These are phyloP conservation scores for Glaucomys volans DNA, from an alignment of 2,113 vertebrate species.

Conservation along the genomic window DNA sequence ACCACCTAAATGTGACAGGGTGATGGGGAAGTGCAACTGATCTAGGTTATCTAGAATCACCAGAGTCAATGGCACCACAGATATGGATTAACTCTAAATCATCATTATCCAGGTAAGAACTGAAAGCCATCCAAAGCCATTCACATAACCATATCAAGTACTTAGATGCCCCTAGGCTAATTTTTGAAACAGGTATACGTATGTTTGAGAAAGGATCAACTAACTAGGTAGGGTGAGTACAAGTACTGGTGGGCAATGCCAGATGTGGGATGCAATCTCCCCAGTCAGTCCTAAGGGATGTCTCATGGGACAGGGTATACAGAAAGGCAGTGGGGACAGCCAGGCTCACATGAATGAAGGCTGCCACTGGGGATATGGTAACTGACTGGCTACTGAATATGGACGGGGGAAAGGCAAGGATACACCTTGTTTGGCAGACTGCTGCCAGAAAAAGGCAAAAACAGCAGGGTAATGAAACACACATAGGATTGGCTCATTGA, in stretches of 20 bases:
- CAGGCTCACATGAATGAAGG: not conserved
- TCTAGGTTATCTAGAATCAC: not conserved
- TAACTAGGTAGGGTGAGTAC: not conserved
- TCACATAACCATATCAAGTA: not conserved
- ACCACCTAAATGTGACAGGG: not conserved
- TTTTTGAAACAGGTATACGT: not conserved
- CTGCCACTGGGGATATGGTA: not conserved
- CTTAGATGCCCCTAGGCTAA: not conserved
- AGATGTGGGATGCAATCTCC: not conserved
- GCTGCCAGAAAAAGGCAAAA: not conserved
- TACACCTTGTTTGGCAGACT: not conserved
- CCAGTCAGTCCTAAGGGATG: not conserved
- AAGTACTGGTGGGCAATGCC: not conserved
- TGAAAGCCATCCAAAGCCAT: not conserved
- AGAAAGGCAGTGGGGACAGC: not conserved
- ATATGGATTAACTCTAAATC: not conserved
- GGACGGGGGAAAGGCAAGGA: not conserved
- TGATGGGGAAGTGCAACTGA: fast-evolving
- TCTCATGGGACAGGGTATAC: not conserved
- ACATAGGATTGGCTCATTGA: fast-evolving
- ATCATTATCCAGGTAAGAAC: not conserved
- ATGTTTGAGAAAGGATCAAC: not conserved
- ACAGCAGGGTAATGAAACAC: fast-evolving
- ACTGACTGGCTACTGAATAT: not conserved
- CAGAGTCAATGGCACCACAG: not conserved